Evolutionary conservation across 2,797 vertebrate genomes (phyloP), one percentile per base, ranked within the genome.

Genomic region (Peromyscus aztecus): DNA sequence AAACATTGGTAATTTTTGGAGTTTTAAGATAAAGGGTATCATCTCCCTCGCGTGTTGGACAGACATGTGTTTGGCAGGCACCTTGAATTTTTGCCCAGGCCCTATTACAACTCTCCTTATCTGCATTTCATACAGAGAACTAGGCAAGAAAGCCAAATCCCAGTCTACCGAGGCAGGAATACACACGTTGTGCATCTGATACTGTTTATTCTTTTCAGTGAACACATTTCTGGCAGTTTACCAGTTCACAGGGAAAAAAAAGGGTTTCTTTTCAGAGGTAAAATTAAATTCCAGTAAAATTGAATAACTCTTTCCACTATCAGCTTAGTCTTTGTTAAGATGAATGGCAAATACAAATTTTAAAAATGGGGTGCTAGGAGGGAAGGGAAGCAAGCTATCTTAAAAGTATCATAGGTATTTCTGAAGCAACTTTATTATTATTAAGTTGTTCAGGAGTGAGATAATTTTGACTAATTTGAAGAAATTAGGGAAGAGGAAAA

Each of bases 11-110:
- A 90, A 96, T 91, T 90, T 95, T 77, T 49, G 89, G 76, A 96
- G 67, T 91, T 95, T 91, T 94, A 95, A 94, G 92, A 97, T 96
- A 97, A 97, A 95, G 14, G 61, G 55, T 96, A 94, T 95, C 83
- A 59, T 93, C 14, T 96, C 95, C 91, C 94, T 49, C 0, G 76
- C 85, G 92, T 14, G 1, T 88, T 87, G 21, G 77, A 92, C 80
- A 97, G 97, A 96, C 86, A 34, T 92, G 90, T 90, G 86, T 91
- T 97, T 98, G 97, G 96, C 95, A 98, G 81, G 57, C 84, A 89
- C 55, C 77, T 97, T 95, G 97, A 95, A 94, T 96, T 95, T 96
- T 94, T 94, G 82, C 40, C 40, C 34, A 80, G 67, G 37, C 24
- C 46, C 89, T 88, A 63, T 96, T 96, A 80, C 80, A 97, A 69